These are phyloP conservation scores for Nasonia oneida DNA, from an alignment of 2,888 invertebrate species.

Conservation along the genomic window DNA sequence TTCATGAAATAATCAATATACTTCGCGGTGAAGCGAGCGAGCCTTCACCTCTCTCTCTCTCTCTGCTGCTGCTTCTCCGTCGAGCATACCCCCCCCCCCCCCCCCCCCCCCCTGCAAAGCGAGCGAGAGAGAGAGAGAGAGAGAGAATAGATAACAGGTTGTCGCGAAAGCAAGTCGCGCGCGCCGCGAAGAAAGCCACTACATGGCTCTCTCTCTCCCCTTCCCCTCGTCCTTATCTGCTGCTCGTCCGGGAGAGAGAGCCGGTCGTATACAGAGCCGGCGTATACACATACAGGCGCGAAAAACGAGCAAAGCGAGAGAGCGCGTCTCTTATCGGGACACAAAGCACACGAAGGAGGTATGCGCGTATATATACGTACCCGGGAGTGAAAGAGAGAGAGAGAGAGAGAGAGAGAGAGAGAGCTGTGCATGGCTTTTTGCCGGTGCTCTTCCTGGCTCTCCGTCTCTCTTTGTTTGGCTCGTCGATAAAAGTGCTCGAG, in stretches of 20 bases:
- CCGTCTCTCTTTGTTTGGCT: constrained; percentile 1
- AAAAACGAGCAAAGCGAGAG: neutral
- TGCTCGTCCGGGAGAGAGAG: constrained; percentile 58
- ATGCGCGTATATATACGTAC: neutral
- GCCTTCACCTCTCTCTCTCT: constrained; percentile 24
- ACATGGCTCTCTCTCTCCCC: constrained; percentile 1
- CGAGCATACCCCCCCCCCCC: neutral
- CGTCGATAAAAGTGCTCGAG: neutral
- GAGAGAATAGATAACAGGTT: constrained; percentile 70
- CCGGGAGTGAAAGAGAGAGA: constrained; percentile 42
- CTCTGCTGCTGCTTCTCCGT: neutral
- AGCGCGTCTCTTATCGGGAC: constrained; percentile 16
- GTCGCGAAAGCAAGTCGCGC: constrained; percentile 62
- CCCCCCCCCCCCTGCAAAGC: neutral
- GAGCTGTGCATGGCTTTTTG: constrained; percentile 2
- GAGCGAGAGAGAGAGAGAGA: neutral
- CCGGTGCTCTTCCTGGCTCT: neutral
- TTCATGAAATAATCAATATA: constrained; percentile 69
- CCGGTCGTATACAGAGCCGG: constrained; percentile 17
- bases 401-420: constrained; percentile 40
- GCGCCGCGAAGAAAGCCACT: constrained; percentile 17
- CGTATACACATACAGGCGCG: constrained; percentile 17
- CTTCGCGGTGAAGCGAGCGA: constrained; percentile 63
- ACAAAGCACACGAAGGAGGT: constrained; percentile 2
- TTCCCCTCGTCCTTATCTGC: neutral